Evolutionary conservation across 1,140 invertebrate species (phyloP).

Genomic region (Zaprionus inermis): DNA sequence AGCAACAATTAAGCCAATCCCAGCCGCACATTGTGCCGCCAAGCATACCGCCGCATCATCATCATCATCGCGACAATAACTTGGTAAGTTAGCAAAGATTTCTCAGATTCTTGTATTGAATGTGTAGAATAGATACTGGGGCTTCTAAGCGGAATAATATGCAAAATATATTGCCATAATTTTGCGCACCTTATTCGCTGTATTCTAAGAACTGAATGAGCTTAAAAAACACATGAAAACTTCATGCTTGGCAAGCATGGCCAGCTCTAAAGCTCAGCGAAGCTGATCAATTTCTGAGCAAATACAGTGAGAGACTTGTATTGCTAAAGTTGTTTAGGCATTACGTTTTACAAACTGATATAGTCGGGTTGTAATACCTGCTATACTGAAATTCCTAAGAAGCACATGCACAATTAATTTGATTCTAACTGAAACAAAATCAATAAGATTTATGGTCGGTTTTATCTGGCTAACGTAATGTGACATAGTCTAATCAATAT

Average conservation of each 20-base stretch:
- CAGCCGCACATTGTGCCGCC: conserved; percentile 83
- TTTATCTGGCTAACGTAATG: not conserved
- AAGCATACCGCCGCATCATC: conserved; percentile 80
- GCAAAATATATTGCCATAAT: not conserved
- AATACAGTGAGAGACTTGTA: no score
- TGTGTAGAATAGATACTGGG: not conserved
- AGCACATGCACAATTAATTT: no score
- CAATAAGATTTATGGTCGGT: not conserved
- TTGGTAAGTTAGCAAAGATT: conserved; percentile 48
- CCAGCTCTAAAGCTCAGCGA: not conserved
- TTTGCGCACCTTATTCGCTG: not conserved
- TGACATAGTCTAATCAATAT: not conserved
- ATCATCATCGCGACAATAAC: conserved; percentile 77
- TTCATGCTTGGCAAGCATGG: not conserved
- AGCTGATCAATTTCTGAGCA: not conserved
- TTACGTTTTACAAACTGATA: no score
- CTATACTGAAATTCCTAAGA: no score
- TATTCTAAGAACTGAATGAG: not conserved
- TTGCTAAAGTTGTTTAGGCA: no score
- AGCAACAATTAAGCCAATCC: conserved; percentile 82
- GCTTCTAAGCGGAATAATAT: not conserved
- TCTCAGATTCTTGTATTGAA: not conserved
- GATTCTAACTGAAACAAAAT: not conserved
- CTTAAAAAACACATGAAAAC: not conserved
- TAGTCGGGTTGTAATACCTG: no score